Base-by-base conservation (phyloP, 37 sponge, comb jelly and placozoan species). In the Geodia barretti region DNA sequence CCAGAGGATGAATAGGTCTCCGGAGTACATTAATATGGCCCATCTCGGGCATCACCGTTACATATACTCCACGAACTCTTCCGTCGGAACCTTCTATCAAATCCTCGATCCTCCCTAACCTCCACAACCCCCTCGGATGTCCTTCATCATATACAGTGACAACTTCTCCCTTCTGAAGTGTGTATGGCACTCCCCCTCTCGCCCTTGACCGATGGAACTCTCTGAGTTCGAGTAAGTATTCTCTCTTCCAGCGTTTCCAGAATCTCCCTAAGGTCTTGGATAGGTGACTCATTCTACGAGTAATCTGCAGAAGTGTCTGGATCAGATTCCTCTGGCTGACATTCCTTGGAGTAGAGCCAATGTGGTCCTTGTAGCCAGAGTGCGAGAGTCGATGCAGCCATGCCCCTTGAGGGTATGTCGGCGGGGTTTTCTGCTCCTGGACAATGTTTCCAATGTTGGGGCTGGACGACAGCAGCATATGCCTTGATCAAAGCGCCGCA, bases 181-280 rank as follows among this genome's bases (percentile, higher is more conserved):
- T 38, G 28, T 32, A 61, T 37, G 64, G 8, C 3, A 7, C 9
- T 33, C 65, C 40, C 40, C 35, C 11, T 39, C 28, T 28, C 4
- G 54, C n/a, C 7, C 58, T 26, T 8, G 42, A 47, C 3, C 79
- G 68, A 67, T 79, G 79, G 33, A 23, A 41, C 58, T 79, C 69
- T 40, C 79, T 63, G 17, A 79, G 33, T 8, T 67, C 79, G 28
- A 79, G 70, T 67, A 79, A 40, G 69, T 79, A 79, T 40, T 79
- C 79, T 39, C n/a, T 65, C 30, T n/a, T 65, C 79, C 79, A 79
- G 2, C 79, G 69, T 8, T 66, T 79, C 79, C 79, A 79, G 34
- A 79, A 79, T 4, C 28, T 38, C n/a, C 33, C 41, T 14, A 79
- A 30, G 3, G 35, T 29, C 32, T 11, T 42, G 4, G 47, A 3